Conservation (phyloP, 2,113 vertebrate species). For the Tyto alba region DNA sequence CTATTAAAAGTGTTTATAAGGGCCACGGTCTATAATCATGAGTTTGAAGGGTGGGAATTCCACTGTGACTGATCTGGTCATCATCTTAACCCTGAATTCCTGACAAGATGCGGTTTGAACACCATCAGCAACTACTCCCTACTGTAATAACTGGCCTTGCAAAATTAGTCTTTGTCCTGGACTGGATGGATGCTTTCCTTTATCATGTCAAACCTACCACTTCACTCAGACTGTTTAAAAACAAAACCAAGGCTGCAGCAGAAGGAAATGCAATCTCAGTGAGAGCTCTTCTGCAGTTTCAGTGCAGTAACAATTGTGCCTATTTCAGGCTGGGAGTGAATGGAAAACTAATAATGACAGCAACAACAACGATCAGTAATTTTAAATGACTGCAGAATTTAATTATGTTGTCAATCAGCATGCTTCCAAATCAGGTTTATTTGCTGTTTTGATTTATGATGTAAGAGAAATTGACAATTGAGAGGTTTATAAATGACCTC, state of each 20-base stretch:
- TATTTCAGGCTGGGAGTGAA: background rate
- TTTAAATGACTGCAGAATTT: background rate
- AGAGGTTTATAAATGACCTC: background rate
- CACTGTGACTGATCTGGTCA: background rate
- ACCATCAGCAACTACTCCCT: background rate
- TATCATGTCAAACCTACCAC: background rate
- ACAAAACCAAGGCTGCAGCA: background rate
- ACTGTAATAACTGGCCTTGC: background rate
- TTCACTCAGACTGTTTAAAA: background rate
- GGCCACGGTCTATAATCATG: constrained; percentile 3
- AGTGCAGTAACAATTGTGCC: background rate
- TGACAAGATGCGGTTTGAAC: background rate
- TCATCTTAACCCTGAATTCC: background rate
- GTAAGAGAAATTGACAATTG: background rate
- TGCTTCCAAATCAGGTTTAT: background rate
- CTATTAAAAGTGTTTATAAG: background rate
- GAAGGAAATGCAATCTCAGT: background rate
- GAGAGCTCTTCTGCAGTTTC: background rate
- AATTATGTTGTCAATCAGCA: background rate
- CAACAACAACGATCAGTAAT: background rate
- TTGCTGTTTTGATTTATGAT: background rate
- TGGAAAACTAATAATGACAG: background rate
- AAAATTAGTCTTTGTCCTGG: background rate
- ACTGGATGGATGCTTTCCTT: background rate
- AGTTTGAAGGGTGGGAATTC: constrained; percentile 22